Evolutionary conservation across 2,888 invertebrate genomes (phyloP).

Genomic region (Kuschelorhynchus macadamiae): DNA sequence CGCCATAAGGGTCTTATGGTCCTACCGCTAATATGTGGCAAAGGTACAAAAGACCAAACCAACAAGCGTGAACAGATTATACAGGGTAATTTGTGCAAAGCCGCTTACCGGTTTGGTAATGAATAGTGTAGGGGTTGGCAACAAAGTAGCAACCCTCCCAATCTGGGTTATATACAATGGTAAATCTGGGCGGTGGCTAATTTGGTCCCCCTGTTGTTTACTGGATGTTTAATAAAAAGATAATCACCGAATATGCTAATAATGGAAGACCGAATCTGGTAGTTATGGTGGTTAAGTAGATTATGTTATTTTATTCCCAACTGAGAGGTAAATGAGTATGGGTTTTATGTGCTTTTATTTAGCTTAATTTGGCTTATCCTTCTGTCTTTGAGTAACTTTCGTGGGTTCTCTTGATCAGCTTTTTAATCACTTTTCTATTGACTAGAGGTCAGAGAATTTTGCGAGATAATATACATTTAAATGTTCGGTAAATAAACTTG

Average conservation of each 20-base stretch:
- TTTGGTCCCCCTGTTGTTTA: conserved; percentile 14
- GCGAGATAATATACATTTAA: too few species aligned
- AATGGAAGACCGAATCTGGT: too few species aligned
- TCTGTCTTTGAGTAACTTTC: too few species aligned
- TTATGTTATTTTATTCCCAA: too few species aligned
- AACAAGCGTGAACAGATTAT: conserved; percentile 48
- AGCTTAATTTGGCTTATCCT: too few species aligned
- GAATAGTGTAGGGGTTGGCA: conserved; percentile 33
- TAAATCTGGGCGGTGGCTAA: conserved; percentile 1
- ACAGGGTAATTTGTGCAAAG: conserved; percentile 47
- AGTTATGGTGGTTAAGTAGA: too few species aligned
- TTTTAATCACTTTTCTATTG: too few species aligned
- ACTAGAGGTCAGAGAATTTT: too few species aligned
- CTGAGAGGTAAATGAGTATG: too few species aligned
- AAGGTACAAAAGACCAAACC: conserved; percentile 33
- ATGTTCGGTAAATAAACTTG: too few species aligned
- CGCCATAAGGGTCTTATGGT: conserved; percentile 4
- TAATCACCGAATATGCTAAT: not conserved
- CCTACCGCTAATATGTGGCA: conserved; percentile 28
- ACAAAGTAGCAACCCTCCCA: conserved; percentile 41
- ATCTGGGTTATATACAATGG: not conserved
- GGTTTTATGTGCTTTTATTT: too few species aligned
- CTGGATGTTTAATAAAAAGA: not conserved
- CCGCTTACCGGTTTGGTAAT: conserved; percentile 33
- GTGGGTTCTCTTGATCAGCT: too few species aligned